Evolutionary conservation across 2,888 invertebrate genomes (phyloP).

Genomic region (Chromoteleia sp.): DNA sequence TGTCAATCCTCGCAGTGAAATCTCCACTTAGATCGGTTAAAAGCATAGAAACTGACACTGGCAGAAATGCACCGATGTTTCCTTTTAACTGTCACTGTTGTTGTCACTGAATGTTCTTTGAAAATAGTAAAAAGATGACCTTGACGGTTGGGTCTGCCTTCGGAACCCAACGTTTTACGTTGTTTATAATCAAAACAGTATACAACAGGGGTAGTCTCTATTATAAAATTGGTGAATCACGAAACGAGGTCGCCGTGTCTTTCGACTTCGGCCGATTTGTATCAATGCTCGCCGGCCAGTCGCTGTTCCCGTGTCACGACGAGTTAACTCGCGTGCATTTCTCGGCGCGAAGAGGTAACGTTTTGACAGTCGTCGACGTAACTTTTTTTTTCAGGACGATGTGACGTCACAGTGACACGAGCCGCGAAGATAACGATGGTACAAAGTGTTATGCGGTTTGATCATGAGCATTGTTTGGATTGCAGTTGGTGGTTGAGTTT

Average conservation of each 20-base stretch:
- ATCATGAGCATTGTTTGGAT: constrained; percentile 37
- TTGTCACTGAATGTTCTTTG: too few relatives aligned
- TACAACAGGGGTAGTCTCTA: constrained; percentile 76
- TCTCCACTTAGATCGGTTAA: too few relatives aligned
- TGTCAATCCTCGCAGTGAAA: too few relatives aligned
- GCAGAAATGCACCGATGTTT: too few relatives aligned
- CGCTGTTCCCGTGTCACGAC: constrained; percentile 81
- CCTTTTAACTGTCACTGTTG: too few relatives aligned
- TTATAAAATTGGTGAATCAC: constrained; percentile 84
- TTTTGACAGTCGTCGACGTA: neutral
- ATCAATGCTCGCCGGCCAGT: constrained; percentile 78
- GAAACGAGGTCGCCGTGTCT: constrained; percentile 79
- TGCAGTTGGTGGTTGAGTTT: constrained; percentile 53
- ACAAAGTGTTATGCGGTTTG: constrained; percentile 22
- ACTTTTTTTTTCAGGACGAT: neutral
- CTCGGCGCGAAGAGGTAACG: constrained; percentile 17
- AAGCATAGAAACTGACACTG: too few relatives aligned
- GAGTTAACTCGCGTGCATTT: constrained; percentile 42
- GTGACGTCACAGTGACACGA: constrained; percentile 2
- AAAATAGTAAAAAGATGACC: neutral
- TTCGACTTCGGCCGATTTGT: constrained; percentile 78
- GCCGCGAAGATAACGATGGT: constrained; percentile 11
- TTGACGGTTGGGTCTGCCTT: constrained; percentile 16
- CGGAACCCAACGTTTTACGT: neutral
- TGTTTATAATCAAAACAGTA: constrained; percentile 2